phyloP scores from a whole-genome alignment of 2,888 invertebrate genomes.

The Panzeria rudis region DNA sequence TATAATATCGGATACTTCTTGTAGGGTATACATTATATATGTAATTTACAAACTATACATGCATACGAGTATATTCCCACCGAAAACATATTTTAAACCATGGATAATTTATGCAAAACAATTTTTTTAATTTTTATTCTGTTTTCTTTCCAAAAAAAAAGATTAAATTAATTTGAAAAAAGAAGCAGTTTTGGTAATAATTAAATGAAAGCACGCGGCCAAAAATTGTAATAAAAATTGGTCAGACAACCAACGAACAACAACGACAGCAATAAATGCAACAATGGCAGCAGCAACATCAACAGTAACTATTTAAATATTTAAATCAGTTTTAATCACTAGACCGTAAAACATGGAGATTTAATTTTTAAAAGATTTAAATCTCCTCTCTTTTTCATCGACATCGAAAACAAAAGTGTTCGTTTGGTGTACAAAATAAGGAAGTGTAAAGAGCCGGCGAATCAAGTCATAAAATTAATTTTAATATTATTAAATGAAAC shows the following conservation, averaged over 20 bases:
- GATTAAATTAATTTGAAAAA: slow-evolving; percentile 40
- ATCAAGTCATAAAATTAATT: slow-evolving; percentile 66
- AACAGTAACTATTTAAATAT: slow-evolving; percentile 56
- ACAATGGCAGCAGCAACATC: not conserved
- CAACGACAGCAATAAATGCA: not conserved
- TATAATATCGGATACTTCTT: not conserved
- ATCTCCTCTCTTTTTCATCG: slow-evolving; percentile 28
- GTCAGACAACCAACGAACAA: slow-evolving; percentile 37
- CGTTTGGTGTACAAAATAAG: not conserved
- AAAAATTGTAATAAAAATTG: slow-evolving; percentile 45
- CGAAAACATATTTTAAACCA: slow-evolving; percentile 42
- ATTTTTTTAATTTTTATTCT: slow-evolving; percentile 30
- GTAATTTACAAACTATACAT: slow-evolving; percentile 40
- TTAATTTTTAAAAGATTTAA: slow-evolving; percentile 61
- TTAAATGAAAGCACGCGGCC: slow-evolving; percentile 48
- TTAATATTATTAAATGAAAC: slow-evolving; percentile 58
- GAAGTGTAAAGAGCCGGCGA: slow-evolving; percentile 20
- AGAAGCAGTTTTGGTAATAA: slow-evolving; percentile 36
- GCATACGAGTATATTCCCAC: slow-evolving; percentile 19
- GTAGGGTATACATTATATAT: slow-evolving; percentile 9
- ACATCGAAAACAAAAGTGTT: slow-evolving; percentile 18
- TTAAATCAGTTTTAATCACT: slow-evolving; percentile 71
- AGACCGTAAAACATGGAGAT: slow-evolving; percentile 65
- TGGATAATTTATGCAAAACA: slow-evolving; percentile 66
- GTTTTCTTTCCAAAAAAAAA: not conserved